Conservation (phyloP, 2,888 invertebrate species). For the Seira sanloemensis region DNA sequence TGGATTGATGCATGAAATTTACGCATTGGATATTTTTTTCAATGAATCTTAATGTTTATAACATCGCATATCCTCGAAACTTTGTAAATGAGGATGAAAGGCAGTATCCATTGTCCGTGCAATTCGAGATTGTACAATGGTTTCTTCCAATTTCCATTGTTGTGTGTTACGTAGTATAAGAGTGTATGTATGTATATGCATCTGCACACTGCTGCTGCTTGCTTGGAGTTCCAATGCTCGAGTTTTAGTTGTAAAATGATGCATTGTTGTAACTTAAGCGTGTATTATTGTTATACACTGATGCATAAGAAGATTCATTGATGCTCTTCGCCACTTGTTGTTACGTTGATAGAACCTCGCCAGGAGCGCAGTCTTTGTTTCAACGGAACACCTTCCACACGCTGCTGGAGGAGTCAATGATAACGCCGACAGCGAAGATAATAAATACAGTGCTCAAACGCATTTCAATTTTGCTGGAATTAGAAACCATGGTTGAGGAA, state of each 20-base stretch:
- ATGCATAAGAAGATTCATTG: neutral
- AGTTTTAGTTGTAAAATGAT: neutral
- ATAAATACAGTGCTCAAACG: neutral
- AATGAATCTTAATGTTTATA: neutral
- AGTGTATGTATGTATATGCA: neutral
- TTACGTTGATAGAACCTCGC: no score
- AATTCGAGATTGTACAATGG: conserved; percentile 23
- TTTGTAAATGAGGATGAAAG: neutral
- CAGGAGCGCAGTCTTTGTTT: neutral
- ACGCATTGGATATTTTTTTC: neutral
- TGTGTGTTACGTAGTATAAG: neutral
- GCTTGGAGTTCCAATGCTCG: neutral
- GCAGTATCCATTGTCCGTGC: neutral
- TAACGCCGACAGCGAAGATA: no score
- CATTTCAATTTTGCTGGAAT: no score
- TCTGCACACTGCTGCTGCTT: neutral
- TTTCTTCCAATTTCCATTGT: conserved; percentile 36
- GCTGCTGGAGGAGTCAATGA: no score
- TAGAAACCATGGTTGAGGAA: no score
- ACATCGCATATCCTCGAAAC: neutral
- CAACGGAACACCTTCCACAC: neutral
- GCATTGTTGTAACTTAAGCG: neutral
- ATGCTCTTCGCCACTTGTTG: no score
- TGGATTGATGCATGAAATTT: neutral
- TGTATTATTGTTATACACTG: neutral